Base-by-base conservation (phyloP, 2,888 invertebrate species). In the Zygogramma bicolorata region DNA sequence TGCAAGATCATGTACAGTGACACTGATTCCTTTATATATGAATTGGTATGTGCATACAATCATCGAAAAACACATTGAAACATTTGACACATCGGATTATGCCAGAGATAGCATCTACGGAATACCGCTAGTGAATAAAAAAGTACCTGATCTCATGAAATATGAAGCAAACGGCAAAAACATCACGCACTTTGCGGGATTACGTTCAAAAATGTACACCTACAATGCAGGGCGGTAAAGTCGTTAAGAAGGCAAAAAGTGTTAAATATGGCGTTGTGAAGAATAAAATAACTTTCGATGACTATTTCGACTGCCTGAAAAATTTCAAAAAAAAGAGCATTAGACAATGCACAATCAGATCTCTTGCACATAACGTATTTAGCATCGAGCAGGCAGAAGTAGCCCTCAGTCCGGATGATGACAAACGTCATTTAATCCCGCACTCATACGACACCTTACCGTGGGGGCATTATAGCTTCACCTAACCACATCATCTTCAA, bases 151-250 rank as follows among this genome's bases (percentile, higher is more conserved):
- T 1, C 60, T 81, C 22, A 80, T 84, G 76, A 84, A 84, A 74
- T 82, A 84, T 76, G 83, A 85, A 68, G 76, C 75, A 34, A 76
- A 77, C 20, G 82, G 83, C 0, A 69, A 71, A 71, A 77, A 81
- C n/a, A 80, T 83, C 68, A 78, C 75, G 1, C 80, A 82, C 71
- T 84, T 83, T 67, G 72, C 82, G 0, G 82, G 81, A 2, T 60
- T 83, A 6, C 65, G 80, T 27, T 65, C 80, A 18, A 82, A 83
- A 72, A 74, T 81, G 75, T 82, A 83, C 62, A 27, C 58, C 7
- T 66, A 31, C 74, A 66, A 66, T 66, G 22, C 66, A 66, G 20
- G 38, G 38, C 2, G 18, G 13, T 6, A 49, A 42, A 22, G 13
- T 29, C 22, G 29, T 10, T 10, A 49, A 49, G 22, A 49, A 65